Base-by-base conservation (phyloP, 1,140 invertebrate genomes). In the Drosophila funebris region DNA sequence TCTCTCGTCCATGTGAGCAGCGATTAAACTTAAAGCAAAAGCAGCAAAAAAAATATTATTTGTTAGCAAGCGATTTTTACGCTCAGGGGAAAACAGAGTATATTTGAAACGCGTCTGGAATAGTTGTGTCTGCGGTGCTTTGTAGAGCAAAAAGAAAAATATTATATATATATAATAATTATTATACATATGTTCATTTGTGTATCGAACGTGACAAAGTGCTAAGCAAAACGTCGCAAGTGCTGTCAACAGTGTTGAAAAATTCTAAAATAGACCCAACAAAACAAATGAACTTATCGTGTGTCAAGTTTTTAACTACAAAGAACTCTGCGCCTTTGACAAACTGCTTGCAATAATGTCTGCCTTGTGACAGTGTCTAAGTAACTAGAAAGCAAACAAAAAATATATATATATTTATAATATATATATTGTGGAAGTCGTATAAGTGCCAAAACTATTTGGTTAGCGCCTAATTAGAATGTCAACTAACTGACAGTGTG, bases 401-500 rank as follows among this genome's bases (percentile, higher is more conserved):
- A 58, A 33, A 16, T 46, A 53, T 37, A 53, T 14, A 61, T 57
- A 64, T 5, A 52, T 8, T 0, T 13, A 33, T 24, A 37, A 57
- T 16, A 29, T 11, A 37, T 39, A 62, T 13, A 61, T 50, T 39
- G 33, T 44, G 37, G 68, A 84, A 73, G 22, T 66, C 76, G 18
- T 63, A 73, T 33, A 84, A 83, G 80, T 83, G 71, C 61, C 31
- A 53, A 20, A 60, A 63, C 31, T 43, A 60, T 61, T 73, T 62
- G 37, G 27, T 53, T 39, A 43, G n/a, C 39, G 39, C 27, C 37
- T 74, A 78, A 85, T 75, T 71, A 76, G 54, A 88, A 87, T 89
- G 83, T 79, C 84, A 66, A 66, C 73, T 61, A 88, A 83, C 72
- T 83, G 78, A 87, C 83, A 88, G 77, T 36, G 83, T 76, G 58